phyloP scores from a whole-genome alignment of 2,113 vertebrate genomes.

The Lagopus leucura region DNA sequence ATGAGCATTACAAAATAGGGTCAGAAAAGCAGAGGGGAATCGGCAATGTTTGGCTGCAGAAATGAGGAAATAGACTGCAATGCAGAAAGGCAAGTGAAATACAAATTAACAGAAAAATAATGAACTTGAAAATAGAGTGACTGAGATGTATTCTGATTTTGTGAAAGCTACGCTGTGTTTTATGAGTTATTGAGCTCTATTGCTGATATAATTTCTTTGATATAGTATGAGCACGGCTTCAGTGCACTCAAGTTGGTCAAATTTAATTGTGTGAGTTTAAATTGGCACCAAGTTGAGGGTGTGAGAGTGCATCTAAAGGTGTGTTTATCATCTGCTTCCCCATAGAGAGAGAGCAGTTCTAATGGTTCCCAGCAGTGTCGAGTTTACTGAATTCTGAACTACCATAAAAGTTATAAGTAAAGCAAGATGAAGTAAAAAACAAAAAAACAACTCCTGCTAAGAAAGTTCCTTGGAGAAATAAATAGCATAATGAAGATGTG shows the following conservation, averaged over 20 bases:
- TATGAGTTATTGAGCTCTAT: neutral
- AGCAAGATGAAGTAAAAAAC: neutral
- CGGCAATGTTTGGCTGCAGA: neutral
- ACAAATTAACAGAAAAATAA: neutral
- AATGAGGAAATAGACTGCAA: neutral
- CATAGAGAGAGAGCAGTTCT: neutral
- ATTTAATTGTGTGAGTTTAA: constrained; percentile 11
- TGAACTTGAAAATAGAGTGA: neutral
- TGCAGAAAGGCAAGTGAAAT: neutral
- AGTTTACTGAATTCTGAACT: neutral
- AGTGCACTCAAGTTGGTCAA: neutral
- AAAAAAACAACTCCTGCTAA: too few relatives aligned
- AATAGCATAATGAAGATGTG: neutral
- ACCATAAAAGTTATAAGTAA: neutral
- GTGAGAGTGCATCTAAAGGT: neutral
- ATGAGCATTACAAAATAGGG: neutral
- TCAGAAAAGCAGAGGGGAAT: neutral
- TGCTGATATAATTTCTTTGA: neutral
- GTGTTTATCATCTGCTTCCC: neutral
- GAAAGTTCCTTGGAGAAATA: neutral
- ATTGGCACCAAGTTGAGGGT: neutral
- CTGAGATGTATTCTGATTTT: neutral
- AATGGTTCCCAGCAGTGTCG: neutral
- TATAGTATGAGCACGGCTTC: neutral
- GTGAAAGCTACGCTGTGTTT: neutral